These are phyloP conservation scores for Euphonia xanthogaster DNA, from an alignment of 2,797 vertebrate species.

Conservation along the genomic window DNA sequence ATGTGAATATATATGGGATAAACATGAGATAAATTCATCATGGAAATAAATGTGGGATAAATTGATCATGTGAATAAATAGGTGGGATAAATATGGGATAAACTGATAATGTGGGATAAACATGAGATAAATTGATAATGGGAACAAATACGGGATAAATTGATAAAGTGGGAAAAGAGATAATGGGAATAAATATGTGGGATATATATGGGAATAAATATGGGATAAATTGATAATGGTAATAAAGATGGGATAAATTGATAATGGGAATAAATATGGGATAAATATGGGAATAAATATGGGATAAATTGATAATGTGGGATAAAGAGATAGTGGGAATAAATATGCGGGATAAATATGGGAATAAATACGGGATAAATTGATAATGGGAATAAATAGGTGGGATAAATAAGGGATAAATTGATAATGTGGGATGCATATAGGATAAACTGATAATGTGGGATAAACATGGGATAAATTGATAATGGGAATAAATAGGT, in stretches of 20 bases:
- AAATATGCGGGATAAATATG: too few relatives aligned
- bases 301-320: not conserved
- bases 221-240: not conserved
- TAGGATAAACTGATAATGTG: not conserved
- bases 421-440: fast-evolving
- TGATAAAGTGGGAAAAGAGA: not conserved
- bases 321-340: too few relatives aligned
- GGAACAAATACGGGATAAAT: too few relatives aligned
- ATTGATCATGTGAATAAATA: fast-evolving
- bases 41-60: not conserved
- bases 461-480: too few relatives aligned
- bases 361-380: too few relatives aligned
- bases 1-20: too few relatives aligned
- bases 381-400: too few relatives aligned
- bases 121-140: not conserved
- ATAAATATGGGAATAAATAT: not conserved
- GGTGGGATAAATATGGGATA: not conserved
- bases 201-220: not conserved
- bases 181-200: too few relatives aligned
- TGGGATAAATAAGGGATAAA: too few relatives aligned
- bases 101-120: not conserved
- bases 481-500: too few relatives aligned
- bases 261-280: fast-evolving
- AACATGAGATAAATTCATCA: too few relatives aligned
- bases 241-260: not conserved